A percentile compares a stretch with the other conserved stretches of the same genome.
These are phyloP conservation scores for Elgonia sp. DNA, from an alignment of 2,888 invertebrate species.

Conservation along the genomic window DNA sequence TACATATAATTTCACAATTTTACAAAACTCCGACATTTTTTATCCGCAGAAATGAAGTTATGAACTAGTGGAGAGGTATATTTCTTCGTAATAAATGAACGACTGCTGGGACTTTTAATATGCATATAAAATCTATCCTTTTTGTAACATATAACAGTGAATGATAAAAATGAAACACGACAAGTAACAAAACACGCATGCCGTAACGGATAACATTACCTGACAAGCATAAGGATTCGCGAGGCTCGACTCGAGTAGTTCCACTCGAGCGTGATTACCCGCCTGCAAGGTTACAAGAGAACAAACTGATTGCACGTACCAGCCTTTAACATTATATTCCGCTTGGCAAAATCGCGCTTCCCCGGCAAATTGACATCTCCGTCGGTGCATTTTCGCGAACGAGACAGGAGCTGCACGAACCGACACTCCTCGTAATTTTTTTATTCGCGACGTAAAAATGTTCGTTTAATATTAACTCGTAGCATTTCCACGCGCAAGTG, in stretches of 20 bases:
- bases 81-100: conserved; percentile 50
- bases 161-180: conserved; percentile 78
- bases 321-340: conserved; percentile 71
- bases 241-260: conserved; percentile 77
- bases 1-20: too few relatives aligned
- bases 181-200: conserved; percentile 78
- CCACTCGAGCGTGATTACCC: conserved; percentile 79
- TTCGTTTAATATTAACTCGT: conserved; percentile 24
- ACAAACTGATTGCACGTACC: conserved; percentile 76
- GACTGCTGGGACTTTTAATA: conserved; percentile 70
- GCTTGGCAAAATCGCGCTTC: conserved; percentile 60
- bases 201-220: conserved; percentile 78
- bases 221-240: conserved; percentile 80
- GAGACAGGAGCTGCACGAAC: not conserved
- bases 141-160: conserved; percentile 67
- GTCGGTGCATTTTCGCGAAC: conserved; percentile 18
- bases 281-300: conserved; percentile 75
- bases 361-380: conserved; percentile 57
- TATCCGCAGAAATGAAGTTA: not conserved
- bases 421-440: conserved; percentile 1
- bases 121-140: conserved; percentile 67
- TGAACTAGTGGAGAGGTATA: conserved; percentile 7
- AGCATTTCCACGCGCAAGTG: not conserved
- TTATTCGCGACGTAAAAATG: conserved; percentile 34
- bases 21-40: too few relatives aligned